Evolutionary conservation across 2,888 invertebrate species (phyloP).

Genomic region (Agrochola macilenta): DNA sequence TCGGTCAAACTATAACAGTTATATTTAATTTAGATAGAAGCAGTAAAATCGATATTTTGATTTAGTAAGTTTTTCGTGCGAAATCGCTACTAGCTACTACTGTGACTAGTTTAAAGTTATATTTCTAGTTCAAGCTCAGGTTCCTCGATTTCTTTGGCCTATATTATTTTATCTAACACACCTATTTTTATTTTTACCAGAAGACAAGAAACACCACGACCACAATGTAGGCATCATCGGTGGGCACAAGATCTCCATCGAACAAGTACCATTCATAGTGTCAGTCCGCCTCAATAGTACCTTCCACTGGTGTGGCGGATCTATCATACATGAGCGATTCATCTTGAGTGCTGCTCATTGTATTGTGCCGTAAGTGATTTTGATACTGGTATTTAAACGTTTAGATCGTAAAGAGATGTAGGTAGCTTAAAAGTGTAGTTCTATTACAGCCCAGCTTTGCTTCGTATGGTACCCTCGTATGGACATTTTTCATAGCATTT

Average conservation of each 20-base stretch:
- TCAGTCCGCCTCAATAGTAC: slow-evolving; percentile 67
- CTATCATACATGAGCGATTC: slow-evolving; percentile 71
- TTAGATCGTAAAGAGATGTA: neutral
- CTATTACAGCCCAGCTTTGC: too few relatives aligned
- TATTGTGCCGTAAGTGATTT: slow-evolving; percentile 67
- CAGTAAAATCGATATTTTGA: neutral
- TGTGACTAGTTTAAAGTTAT: neutral
- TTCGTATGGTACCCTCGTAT: too few relatives aligned
- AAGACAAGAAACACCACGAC: slow-evolving; percentile 11
- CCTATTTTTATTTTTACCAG: slow-evolving; percentile 21
- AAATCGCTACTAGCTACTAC: too few relatives aligned
- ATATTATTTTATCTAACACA: too few relatives aligned
- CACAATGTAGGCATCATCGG: slow-evolving; percentile 69
- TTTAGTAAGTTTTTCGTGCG: too few relatives aligned
- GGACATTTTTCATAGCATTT: too few relatives aligned
- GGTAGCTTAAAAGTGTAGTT: too few relatives aligned
- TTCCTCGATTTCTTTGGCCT: neutral
- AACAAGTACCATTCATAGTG: slow-evolving; percentile 69
- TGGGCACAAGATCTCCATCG: slow-evolving; percentile 69
- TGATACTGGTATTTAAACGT: neutral
- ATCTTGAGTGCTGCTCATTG: slow-evolving; percentile 75
- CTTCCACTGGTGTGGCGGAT: slow-evolving; percentile 69
- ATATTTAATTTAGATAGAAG: too few relatives aligned
- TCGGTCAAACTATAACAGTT: too few relatives aligned
- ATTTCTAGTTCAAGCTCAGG: neutral